Evolutionary conservation across 2,113 vertebrate species (phyloP).

Genomic region (Edolisoma coerulescens): DNA sequence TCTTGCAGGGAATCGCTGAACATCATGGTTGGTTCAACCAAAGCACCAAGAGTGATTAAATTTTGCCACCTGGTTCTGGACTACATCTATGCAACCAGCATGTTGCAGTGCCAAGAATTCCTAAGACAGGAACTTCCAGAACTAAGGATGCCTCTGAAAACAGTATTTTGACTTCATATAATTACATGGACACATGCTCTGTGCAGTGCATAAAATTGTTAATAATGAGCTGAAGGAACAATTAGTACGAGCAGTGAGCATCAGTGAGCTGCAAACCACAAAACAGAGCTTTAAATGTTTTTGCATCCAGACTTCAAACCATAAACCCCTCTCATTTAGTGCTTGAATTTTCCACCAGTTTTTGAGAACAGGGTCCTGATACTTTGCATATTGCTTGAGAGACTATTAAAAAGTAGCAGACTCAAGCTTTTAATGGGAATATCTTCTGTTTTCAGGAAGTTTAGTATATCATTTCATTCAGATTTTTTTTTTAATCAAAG

Average conservation of each 20-base stretch:
- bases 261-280: not conserved
- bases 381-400: not conserved
- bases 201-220: not conserved
- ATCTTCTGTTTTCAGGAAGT: not conserved
- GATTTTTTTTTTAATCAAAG: not conserved
- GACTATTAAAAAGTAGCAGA: not conserved
- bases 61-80: not conserved
- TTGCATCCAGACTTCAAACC: not conserved
- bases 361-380: not conserved
- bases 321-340: accelerated
- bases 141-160: not conserved
- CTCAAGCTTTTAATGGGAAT: not conserved
- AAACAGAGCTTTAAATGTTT: not conserved
- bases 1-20: not conserved
- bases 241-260: not conserved
- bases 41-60: not conserved
- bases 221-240: not conserved
- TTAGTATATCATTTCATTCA: not conserved
- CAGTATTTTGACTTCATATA: not conserved
- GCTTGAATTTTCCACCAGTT: not conserved
- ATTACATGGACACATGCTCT: not conserved
- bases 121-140: not conserved
- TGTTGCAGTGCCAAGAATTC: not conserved
- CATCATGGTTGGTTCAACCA: not conserved
- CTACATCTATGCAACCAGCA: not conserved